Evolutionary conservation across 1,140 invertebrate genomes (phyloP), one percentile per base, ranked within the genome.

Genomic region (Aleiodes sp.): DNA sequence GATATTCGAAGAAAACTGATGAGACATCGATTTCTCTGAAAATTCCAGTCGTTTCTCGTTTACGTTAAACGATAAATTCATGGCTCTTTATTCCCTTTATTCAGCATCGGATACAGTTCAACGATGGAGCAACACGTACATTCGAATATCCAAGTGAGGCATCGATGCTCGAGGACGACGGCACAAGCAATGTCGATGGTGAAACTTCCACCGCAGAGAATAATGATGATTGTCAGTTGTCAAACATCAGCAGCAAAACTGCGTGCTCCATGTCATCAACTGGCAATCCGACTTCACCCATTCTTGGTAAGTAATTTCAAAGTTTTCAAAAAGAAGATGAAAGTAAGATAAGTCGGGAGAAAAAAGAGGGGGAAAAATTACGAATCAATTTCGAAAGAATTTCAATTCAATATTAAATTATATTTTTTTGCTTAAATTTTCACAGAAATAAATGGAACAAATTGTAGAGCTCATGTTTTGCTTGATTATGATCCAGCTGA

Each of bases 131-230:
- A 26, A 94, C 93, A 57, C 89, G 90, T 64, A 93, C 93, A 35
- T 95, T 93, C 85, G 94, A 95, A 84, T 96, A 96, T 82, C 94
- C 94, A 41, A 94, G 94, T 69, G 94, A 96, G 84, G 88, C 90
- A 43, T 95, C 93, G 46, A 83, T 92, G 75, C 83, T 93, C 61
- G 88, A 91, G 77, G 91, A 91, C 72, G 91, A 92, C 29, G 75
- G 72, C 12, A 70, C 71, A 73, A 74, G 69, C 74, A 76, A 76
- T 69, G 79, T 80, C 21, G 80, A 83, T 71, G 81, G 79, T 33
- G 82, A 80, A 73, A 82, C 80, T 76, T 84, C 80, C 73, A 70
- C 73, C 76, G 80, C 78, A 72, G 73, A 72, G 62, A 16, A 10
- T 35, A 14, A 16, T 28, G 31, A 64, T 16, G 35, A 64, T 21